Evolutionary conservation across 2,888 invertebrate genomes (phyloP).

Genomic region (Eremobia ochroleuca): DNA sequence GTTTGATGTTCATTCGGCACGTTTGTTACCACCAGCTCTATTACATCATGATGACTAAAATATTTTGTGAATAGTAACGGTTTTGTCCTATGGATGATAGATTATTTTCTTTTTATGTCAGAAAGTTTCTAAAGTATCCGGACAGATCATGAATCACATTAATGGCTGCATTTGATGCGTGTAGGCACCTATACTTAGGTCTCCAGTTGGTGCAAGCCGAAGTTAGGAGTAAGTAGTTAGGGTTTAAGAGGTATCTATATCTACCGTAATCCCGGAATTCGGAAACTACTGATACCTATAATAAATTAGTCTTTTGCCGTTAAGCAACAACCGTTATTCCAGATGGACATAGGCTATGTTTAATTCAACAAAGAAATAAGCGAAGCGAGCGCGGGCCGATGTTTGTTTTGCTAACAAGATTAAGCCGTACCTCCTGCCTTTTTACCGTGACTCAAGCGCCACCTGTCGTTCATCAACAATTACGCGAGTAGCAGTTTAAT

Average conservation of each 20-base stretch:
- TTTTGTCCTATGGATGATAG: neutral
- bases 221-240: neutral
- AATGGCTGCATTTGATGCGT: neutral
- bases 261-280: neutral
- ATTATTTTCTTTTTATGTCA: neutral
- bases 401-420: conserved; percentile 6
- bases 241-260: neutral
- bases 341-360: neutral
- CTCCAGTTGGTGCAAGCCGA: neutral
- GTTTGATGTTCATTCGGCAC: conserved; percentile 6
- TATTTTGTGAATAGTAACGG: neutral
- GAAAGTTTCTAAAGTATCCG: neutral
- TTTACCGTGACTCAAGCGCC: neutral
- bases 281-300: neutral
- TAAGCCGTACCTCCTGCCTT: neutral
- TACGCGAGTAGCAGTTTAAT: neutral
- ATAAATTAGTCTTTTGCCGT: neutral
- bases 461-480: conserved; percentile 16
- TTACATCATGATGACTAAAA: neutral
- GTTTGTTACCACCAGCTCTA: neutral
- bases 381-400: neutral
- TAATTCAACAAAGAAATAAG: conserved; percentile 11
- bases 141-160: neutral
- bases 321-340: neutral
- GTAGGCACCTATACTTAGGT: neutral